Base-by-base conservation (phyloP, 2,888 invertebrate species). In the Oscheius sp. region DNA sequence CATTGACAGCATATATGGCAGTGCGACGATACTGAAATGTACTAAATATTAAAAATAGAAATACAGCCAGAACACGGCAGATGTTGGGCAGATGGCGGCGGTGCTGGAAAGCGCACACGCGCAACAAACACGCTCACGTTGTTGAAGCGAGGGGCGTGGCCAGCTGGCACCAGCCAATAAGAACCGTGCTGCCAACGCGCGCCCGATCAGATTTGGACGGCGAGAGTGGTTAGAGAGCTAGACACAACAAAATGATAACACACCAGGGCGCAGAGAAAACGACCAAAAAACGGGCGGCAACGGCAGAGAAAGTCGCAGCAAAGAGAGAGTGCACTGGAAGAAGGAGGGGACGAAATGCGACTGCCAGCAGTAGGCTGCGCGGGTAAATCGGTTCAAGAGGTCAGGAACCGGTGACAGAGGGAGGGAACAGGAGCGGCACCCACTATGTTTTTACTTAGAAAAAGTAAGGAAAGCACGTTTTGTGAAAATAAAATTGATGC, bases 1-100 rank as follows among this genome's bases (percentile, higher is more conserved):
- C 90, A 77, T 93, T 88, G 43, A 93, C 89, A 9, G 92, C 91
- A 13, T 91, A 90, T 80, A 93, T 92, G 53, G 93, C 92, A 56
- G 92, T 91, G 86, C 92, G 92, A 68, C 93, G 91, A 56, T 93
- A 92, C 92, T 93, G 88, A 9, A 86, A 82, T 46, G 25, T 27
- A 46, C 29, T 13, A 18, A 61, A 43, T n/a, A 35, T 49, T 49
- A 49, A 49, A 29, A 29, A 41, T 29, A 46, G 35, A 49, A 61
- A 70, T 52, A 61, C n/a, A 52, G 59, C 13, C 41, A 55, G 23
- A 21, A 61, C 16, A 27, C 23, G 63, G 52, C 35, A 27, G 61
- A 71, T 35, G 45, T 35, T 45, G 52, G 63, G 63, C 27, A 53
- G 72, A 56, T 53, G 29, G 71, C 71, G 45, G 66, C 66, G 66